phyloP scores from a whole-genome alignment of 2,113 vertebrate species.

The Takifugu flavidus region DNA sequence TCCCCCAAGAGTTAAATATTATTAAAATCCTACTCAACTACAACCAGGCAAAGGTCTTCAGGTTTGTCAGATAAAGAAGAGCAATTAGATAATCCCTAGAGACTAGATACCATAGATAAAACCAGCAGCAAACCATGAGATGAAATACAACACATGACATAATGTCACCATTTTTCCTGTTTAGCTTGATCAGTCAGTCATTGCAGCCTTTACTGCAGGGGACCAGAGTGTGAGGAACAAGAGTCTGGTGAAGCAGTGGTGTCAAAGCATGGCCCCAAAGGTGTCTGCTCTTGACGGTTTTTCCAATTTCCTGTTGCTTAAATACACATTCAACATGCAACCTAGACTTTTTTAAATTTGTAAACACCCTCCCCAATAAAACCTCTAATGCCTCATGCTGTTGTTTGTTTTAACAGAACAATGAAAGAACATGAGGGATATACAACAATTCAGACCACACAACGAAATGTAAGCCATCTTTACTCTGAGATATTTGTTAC shows the following conservation, averaged over 20 bases:
- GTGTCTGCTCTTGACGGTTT: constrained; percentile 39
- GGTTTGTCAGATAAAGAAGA: too few relatives aligned
- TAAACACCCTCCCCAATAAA: too few relatives aligned
- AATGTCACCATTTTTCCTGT: constrained; percentile 2
- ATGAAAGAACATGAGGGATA: constrained; percentile 20
- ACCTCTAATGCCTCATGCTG: neutral
- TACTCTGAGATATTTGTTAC: neutral
- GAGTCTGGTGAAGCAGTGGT: constrained; percentile 84
- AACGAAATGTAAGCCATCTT: constrained; percentile 36
- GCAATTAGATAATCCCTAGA: neutral
- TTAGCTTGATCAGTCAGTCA: constrained; percentile 82
- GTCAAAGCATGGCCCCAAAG: constrained; percentile 63
- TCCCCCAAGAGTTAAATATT: too few relatives aligned
- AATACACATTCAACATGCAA: too few relatives aligned
- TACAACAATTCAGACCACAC: constrained; percentile 31
- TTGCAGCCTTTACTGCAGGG: constrained; percentile 80
- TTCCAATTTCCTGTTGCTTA: too few relatives aligned
- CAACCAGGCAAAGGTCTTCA: too few relatives aligned
- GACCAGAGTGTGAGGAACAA: constrained; percentile 77
- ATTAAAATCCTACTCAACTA: too few relatives aligned
- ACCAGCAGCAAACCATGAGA: too few relatives aligned
- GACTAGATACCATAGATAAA: too few relatives aligned
- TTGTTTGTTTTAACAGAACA: constrained; percentile 22
- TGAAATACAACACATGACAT: neutral
- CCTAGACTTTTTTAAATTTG: too few relatives aligned